phyloP scores from a whole-genome alignment of 1,140 invertebrate genomes.

The Ceratitis capitata region DNA sequence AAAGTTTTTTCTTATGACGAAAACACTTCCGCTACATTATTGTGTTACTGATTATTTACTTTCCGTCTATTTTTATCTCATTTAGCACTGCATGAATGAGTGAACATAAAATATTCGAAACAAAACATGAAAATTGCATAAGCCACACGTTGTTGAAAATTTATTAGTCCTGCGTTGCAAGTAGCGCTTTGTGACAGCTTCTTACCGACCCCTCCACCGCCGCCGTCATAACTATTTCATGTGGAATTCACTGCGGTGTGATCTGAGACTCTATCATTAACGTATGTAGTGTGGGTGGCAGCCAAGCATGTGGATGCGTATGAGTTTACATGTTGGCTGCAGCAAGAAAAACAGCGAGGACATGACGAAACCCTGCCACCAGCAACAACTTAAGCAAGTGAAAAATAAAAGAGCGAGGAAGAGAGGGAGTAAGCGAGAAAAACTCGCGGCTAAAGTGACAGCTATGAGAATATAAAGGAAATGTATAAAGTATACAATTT shows the following conservation, averaged over 20 bases:
- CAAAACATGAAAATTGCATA: slow-evolving; percentile 32
- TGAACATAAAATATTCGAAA: too few species aligned
- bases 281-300: background rate
- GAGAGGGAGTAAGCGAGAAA: background rate
- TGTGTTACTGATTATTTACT: background rate
- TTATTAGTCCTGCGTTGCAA: background rate
- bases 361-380: slow-evolving; percentile 10
- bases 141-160: slow-evolving; percentile 12
- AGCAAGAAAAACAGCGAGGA: slow-evolving; percentile 11
- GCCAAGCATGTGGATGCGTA: background rate
- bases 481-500: slow-evolving; percentile 27
- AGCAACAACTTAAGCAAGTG: background rate
- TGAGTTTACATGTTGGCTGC: background rate
- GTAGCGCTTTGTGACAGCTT: background rate
- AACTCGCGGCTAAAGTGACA: background rate
- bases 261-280: background rate
- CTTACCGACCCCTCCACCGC: too few species aligned
- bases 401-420: background rate
- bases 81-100: too few species aligned
- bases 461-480: slow-evolving; percentile 34
- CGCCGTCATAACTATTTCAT: too few species aligned
- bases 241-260: background rate
- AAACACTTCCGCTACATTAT: background rate
- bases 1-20: too few species aligned
- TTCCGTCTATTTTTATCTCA: too few species aligned